Percentiles rank a stretch among this genome's conserved stretches.
Evolutionary conservation across 1,140 invertebrate species (phyloP).

Genomic region (Steinernema khuongi): DNA sequence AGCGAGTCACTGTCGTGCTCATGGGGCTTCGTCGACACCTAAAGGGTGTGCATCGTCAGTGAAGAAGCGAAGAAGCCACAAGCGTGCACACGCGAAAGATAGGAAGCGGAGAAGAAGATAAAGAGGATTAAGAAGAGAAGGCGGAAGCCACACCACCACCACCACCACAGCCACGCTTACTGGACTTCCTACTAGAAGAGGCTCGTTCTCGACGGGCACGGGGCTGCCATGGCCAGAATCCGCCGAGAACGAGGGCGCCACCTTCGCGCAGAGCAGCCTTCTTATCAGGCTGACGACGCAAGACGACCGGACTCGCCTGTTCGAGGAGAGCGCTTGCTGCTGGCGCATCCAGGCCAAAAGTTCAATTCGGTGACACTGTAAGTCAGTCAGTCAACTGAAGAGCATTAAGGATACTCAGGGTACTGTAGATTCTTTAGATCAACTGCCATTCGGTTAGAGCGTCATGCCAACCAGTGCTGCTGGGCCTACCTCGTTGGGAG

Average conservation of each 20-base stretch:
- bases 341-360: background rate
- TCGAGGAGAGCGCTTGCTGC: background rate
- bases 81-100: background rate
- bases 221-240: background rate
- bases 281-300: background rate
- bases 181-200: background rate
- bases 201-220: background rate
- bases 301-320: background rate
- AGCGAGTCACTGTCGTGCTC: background rate
- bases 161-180: background rate
- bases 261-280: background rate
- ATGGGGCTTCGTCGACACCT: background rate
- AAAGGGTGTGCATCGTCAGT: too few species aligned
- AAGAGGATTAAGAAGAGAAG: background rate
- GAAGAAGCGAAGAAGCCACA: background rate
- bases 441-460: too few species aligned
- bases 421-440: too few species aligned
- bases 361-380: slow-evolving; percentile 1
- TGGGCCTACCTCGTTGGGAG: slow-evolving; percentile 37
- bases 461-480: too few species aligned
- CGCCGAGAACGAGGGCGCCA: background rate
- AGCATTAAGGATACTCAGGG: too few species aligned
- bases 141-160: background rate
- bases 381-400: background rate
- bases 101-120: background rate